Evolutionary conservation across 2,113 vertebrate genomes (phyloP), one percentile per base, ranked within the genome.

Genomic region (Neogobius melanostomus): DNA sequence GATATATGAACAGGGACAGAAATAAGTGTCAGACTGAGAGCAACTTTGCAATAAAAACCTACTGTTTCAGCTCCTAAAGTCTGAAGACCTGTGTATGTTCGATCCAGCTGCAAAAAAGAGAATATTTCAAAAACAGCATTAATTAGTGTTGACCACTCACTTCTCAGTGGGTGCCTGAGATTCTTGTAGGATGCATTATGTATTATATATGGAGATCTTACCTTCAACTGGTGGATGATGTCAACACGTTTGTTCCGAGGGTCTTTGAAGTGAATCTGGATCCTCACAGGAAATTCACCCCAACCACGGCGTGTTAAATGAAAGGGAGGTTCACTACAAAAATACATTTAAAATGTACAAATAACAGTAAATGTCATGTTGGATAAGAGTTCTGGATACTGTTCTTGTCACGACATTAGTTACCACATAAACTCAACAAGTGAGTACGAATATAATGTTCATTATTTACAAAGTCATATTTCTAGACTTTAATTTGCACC

Each of bases 181-280:
- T 42, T 60, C 36, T 60, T 15, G 12, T 15, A 43, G 42, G 52
- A 1, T 56, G 21, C 10, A 21, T 56, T 2, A 36, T 36, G 28
- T 36, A 36, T 14, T 21, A 51, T 11, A 14, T 51, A 5, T 44
- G n/a, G 15, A n/a, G 42, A 44, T 11, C 86, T 74, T 94, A 99
- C 98, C 96, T 99, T 99, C 77, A 99, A 86, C 81, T 97, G 95
- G 88, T 99, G 98, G 85, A 99, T 99, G 91, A 99, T 98, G 90
- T 99, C 97, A 11, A 99, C 96, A 80, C 98, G 94, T 90, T 99
- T 99, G 93, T 99, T 99, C 85, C 96, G 95, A 84, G 92, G 94
- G 82, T 99, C 98, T 92, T 98, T 98, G 91, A 99, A 99, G 85
- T 99, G 97, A 85, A 99, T 97, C 92, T 99, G 97, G 77, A 98